Percentiles rank a stretch among this genome's conserved stretches.
These are phyloP conservation scores for Toxotes jaculatrix DNA, from an alignment of 2,113 vertebrate species.

Conservation along the genomic window DNA sequence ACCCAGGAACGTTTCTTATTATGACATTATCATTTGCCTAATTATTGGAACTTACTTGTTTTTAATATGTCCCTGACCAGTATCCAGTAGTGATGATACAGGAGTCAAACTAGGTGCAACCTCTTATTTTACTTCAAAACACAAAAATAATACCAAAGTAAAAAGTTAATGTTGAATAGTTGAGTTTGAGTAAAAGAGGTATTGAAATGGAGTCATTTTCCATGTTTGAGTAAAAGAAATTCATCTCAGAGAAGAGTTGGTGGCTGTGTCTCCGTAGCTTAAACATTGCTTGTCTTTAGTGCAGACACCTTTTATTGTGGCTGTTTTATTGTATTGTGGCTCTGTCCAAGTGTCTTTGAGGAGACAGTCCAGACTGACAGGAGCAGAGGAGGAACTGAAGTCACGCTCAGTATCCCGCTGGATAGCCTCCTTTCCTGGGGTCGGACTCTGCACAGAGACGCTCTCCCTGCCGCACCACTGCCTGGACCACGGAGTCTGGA, in stretches of 20 bases:
- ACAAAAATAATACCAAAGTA: conserved; percentile 62
- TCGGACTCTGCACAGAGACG: conserved; percentile 71
- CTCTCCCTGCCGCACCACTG: conserved; percentile 74
- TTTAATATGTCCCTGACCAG: conserved; percentile 23
- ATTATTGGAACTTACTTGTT: conserved; percentile 4
- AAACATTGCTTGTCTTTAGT: conserved; percentile 43
- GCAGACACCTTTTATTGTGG: conserved; percentile 17
- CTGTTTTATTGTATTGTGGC: background rate
- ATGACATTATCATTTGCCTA: conserved; percentile 15
- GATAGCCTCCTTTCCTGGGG: conserved; percentile 84
- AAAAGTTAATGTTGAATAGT: conserved; percentile 21
- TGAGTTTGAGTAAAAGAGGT: conserved; percentile 50
- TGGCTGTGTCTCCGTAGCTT: conserved; percentile 56
- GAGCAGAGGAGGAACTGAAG: conserved; percentile 1
- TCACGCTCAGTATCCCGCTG: conserved; percentile 84
- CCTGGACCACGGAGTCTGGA: conserved; percentile 83
- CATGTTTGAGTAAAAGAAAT: conserved; percentile 40
- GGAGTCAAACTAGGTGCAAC: conserved; percentile 59
- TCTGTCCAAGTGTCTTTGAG: conserved; percentile 60
- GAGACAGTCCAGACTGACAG: conserved; percentile 24
- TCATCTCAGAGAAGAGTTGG: conserved; percentile 18
- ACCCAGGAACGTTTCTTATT: conserved; percentile 25
- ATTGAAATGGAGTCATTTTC: conserved; percentile 42
- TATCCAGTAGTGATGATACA: conserved; percentile 45
- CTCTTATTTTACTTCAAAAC: conserved; percentile 65